Percentiles rank a stretch among this genome's conserved stretches.
phyloP scores from a whole-genome alignment of 1,140 invertebrate species.

The Drosophila sturtevanti region DNA sequence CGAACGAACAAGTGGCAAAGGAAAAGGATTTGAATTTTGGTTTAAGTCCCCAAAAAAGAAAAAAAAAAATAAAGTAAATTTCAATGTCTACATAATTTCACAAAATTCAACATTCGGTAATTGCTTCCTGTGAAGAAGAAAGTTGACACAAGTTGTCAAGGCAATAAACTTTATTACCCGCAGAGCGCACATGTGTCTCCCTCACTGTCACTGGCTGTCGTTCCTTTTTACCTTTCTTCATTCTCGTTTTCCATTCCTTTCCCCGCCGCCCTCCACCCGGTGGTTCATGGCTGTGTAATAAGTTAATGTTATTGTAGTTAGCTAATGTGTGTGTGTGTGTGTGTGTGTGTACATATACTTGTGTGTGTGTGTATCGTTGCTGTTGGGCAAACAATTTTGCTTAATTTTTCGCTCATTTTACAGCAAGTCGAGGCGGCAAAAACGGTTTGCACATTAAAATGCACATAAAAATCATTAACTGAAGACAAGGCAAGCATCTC shows the following conservation, averaged over 20 bases:
- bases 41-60: neutral
- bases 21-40: slow-evolving; percentile 3
- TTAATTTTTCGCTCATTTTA: slow-evolving; percentile 47
- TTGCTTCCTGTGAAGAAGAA: slow-evolving; percentile 2
- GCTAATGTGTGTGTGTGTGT: slow-evolving; percentile 34
- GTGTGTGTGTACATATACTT: slow-evolving; percentile 11
- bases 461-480: slow-evolving; percentile 63
- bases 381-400: slow-evolving; percentile 29
- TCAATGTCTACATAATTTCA: slow-evolving; percentile 8
- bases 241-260: neutral
- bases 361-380: slow-evolving; percentile 4
- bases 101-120: slow-evolving; percentile 6
- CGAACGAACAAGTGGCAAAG: neutral
- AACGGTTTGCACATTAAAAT: slow-evolving; percentile 59
- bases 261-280: too few species aligned
- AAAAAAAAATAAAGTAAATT: slow-evolving; percentile 9
- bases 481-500: slow-evolving; percentile 26
- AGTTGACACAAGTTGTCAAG: slow-evolving; percentile 50
- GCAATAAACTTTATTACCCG: slow-evolving; percentile 55
- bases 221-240: neutral
- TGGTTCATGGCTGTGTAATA: neutral
- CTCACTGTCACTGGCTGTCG: slow-evolving; percentile 5
- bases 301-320: slow-evolving; percentile 48
- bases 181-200: slow-evolving; percentile 43
- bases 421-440: slow-evolving; percentile 8